phyloP scores from a whole-genome alignment of 2,888 invertebrate genomes.

The Drosophila conformis region DNA sequence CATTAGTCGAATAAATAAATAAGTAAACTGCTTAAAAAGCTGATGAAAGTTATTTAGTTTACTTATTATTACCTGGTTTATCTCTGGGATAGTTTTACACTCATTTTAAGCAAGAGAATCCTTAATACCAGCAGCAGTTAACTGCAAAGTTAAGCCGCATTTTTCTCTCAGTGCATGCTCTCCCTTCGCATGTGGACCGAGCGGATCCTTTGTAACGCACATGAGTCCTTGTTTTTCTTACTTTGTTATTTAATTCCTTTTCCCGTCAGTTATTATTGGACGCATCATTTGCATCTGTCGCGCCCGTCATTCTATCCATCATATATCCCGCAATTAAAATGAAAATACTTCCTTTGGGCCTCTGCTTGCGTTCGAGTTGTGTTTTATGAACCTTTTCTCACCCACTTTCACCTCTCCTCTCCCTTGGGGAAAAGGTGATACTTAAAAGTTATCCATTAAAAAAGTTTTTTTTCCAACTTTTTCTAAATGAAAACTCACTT shows the following conservation, averaged over 20 bases:
- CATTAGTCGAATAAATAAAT: neutral
- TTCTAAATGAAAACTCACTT: slow-evolving; percentile 2
- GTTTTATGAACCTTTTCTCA: neutral
- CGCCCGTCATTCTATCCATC: slow-evolving; percentile 16
- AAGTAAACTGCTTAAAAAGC: neutral
- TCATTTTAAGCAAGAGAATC: neutral
- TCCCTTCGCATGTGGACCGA: neutral
- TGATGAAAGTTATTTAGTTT: neutral
- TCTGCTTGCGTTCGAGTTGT: neutral
- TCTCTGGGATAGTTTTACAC: neutral
- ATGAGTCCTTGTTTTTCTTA: neutral
- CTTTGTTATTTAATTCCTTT: neutral
- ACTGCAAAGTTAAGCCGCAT: neutral
- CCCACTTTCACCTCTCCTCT: neutral
- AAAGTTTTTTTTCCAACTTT: neutral
- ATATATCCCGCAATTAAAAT: slow-evolving; percentile 21
- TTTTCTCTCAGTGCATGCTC: slow-evolving; percentile 1
- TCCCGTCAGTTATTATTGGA: slow-evolving; percentile 17
- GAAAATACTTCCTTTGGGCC: neutral
- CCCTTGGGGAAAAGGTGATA: neutral
- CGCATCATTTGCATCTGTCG: slow-evolving; percentile 30
- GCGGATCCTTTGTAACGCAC: neutral
- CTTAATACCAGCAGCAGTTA: neutral
- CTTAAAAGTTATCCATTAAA: slow-evolving; percentile 1
- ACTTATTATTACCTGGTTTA: neutral